These are phyloP conservation scores for Okamejei kenojei DNA, from an alignment of 2,797 vertebrate genomes.

Conservation along the genomic window DNA sequence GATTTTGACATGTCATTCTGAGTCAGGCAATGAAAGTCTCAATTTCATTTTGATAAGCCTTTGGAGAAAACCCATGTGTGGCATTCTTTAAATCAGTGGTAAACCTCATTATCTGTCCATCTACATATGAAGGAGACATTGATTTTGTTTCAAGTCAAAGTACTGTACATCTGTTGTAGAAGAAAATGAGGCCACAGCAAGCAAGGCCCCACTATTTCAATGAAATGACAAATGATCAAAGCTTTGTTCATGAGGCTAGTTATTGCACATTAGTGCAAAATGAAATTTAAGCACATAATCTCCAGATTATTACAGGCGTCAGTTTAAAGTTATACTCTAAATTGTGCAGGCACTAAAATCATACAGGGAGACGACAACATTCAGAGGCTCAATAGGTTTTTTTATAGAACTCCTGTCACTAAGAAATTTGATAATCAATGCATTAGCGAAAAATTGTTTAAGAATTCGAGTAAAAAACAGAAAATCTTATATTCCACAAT, in stretches of 20 bases:
- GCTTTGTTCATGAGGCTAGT: neutral
- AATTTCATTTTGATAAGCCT: constrained; percentile 9
- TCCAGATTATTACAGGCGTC: neutral
- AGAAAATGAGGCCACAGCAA: neutral
- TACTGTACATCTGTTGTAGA: neutral
- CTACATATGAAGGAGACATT: neutral
- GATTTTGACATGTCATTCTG: neutral
- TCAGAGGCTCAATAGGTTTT: neutral
- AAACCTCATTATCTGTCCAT: neutral
- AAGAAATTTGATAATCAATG: neutral
- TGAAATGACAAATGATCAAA: neutral
- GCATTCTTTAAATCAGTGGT: neutral
- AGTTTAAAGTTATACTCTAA: neutral
- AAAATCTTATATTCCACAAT: neutral
- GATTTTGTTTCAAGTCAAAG: neutral
- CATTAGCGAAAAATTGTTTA: neutral
- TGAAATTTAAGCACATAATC: neutral
- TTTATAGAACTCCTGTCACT: neutral
- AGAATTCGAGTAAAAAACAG: neutral
- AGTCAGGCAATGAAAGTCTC: neutral
- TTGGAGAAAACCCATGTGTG: neutral
- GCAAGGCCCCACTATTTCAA: neutral
- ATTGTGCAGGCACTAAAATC: neutral
- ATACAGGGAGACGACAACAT: neutral
- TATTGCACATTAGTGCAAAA: neutral